Percentiles rank a stretch among this genome's conserved stretches.
Conservation (phyloP, 2,888 invertebrate species). For the Leucophenga montana region DNA sequence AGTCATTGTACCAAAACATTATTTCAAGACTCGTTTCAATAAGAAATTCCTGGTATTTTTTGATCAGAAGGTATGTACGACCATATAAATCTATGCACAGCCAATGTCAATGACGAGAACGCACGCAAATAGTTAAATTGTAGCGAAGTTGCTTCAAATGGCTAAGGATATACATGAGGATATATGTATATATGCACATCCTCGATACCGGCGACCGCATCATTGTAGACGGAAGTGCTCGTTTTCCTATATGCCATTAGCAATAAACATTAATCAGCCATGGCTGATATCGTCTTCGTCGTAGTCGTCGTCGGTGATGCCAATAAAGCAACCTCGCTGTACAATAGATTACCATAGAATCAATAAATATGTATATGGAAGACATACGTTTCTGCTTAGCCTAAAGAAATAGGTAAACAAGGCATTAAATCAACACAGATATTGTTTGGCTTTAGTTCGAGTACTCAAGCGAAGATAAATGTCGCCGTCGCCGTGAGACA, state of each 20-base stretch:
- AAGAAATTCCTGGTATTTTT: no score
- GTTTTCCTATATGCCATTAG: conserved; percentile 23
- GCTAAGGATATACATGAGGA: background rate
- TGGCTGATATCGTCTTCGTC: background rate
- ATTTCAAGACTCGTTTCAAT: no score
- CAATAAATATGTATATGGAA: background rate
- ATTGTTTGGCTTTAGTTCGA: no score
- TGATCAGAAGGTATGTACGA: no score
- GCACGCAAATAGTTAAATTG: conserved; percentile 15
- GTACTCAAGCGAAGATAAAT: no score
- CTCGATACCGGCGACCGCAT: background rate
- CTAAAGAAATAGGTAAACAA: conserved; percentile 13
- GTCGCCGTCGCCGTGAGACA: no score
- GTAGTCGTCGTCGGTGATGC: background rate
- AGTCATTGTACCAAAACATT: no score
- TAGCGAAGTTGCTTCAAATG: no score
- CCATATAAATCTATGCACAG: conserved; percentile 18
- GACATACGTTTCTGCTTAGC: background rate
- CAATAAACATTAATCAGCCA: conserved; percentile 30
- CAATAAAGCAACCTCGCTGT: conserved; percentile 10
- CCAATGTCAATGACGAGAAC: conserved; percentile 20
- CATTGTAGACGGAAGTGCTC: no score
- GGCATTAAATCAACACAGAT: conserved; percentile 20
- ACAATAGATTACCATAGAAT: conserved; percentile 6
- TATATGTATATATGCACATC: background rate